Conservation (phyloP, 1,140 invertebrate species). For the Linepithema humile region DNA sequence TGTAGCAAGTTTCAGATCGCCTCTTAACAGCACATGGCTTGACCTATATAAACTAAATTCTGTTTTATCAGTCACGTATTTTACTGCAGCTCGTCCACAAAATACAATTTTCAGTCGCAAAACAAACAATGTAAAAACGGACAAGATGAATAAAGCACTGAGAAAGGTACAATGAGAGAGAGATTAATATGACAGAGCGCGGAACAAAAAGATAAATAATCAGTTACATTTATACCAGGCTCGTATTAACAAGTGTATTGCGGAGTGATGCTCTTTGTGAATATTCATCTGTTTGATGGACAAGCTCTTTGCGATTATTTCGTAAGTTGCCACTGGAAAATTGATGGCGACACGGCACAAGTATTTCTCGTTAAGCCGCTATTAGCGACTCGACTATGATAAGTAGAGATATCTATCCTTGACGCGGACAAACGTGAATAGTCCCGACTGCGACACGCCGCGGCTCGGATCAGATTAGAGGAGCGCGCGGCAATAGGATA, state of each 20-base stretch:
- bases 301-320: background rate
- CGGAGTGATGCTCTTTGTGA: too few species aligned
- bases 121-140: background rate
- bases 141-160: slow-evolving; percentile 17
- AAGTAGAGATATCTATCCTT: slow-evolving; percentile 48
- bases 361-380: slow-evolving; percentile 19
- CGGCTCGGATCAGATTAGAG: slow-evolving; percentile 46
- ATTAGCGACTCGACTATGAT: slow-evolving; percentile 11
- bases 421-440: slow-evolving; percentile 41
- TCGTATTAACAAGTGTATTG: background rate
- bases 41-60: slow-evolving; percentile 31
- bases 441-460: slow-evolving; percentile 30
- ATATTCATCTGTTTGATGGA: background rate
- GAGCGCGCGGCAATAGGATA: slow-evolving; percentile 56
- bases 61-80: slow-evolving; percentile 24
- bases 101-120: slow-evolving; percentile 19
- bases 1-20: background rate
- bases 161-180: background rate
- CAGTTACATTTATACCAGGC: background rate
- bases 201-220: slow-evolving; percentile 7
- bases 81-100: background rate
- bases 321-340: background rate
- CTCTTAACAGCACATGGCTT: slow-evolving; percentile 14
- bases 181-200: slow-evolving; percentile 21
- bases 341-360: slow-evolving; percentile 15